Conservation (phyloP, 35 echinoderm and acorn worm genomes). For the Eucidaris tribuloides region DNA sequence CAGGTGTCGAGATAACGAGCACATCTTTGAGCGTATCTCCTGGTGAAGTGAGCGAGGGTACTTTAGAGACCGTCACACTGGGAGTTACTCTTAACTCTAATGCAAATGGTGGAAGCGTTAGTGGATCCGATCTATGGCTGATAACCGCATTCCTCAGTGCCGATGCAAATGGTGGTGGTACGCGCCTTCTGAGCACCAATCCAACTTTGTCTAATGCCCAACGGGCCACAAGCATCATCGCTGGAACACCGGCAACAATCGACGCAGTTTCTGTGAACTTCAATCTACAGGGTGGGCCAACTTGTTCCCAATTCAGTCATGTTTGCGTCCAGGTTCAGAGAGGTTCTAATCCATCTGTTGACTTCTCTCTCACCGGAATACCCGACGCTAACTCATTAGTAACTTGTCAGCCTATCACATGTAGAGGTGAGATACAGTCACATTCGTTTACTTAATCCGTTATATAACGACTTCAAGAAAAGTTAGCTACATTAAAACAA, state of each 20-base stretch:
- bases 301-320: neutral
- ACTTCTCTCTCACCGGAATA: neutral
- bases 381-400: neutral
- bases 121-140: neutral
- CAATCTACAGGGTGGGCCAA: conserved; percentile 4
- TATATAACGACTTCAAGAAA: neutral
- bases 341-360: neutral
- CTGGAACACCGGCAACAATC: neutral
- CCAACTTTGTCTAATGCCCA: neutral
- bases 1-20: neutral
- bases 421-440: neutral
- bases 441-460: neutral
- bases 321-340: neutral
- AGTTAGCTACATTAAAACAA: neutral
- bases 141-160: neutral
- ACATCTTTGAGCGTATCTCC: neutral
- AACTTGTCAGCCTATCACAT: neutral
- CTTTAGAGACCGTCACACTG: neutral
- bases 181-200: neutral
- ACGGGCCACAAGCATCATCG: neutral
- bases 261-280: neutral
- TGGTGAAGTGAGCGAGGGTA: neutral
- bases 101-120: neutral
- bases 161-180: neutral
- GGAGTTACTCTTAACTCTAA: neutral